Evolutionary conservation across 2,797 vertebrate genomes (phyloP), one percentile per base, ranked within the genome.

Genomic region (Melanotaenia pygmaea): DNA sequence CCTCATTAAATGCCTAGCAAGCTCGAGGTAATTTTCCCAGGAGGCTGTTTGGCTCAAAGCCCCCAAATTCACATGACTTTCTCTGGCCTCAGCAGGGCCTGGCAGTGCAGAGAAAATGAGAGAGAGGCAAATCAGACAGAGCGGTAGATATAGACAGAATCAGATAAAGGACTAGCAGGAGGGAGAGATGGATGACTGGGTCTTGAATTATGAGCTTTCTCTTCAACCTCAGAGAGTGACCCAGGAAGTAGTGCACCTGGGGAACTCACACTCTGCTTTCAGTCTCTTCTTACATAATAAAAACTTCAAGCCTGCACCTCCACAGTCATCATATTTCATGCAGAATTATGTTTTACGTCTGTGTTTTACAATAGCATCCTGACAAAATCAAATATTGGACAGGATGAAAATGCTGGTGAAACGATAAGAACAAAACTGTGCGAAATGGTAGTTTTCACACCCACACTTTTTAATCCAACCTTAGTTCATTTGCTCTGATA

Each of bases 1-100:
- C 80, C 79, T 90, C 86, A 90, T 88, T 92, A 88, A 90, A 91
- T 79, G 77, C 74, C 71, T 69, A 66, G 83, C 80, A 68, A 86
- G 89, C 77, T 86, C 3, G n/a, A 80, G 86, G 83, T 88, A 86
- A 92, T 91, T 85, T 85, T 76, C 74, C 81, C 65, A 50, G 77
- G 80, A 90, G 87, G 79, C 71, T 56, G 70, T 81, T 88, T 88
- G 85, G 86, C 86, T 82, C 60, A 0, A 70, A 82, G 80, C 85
- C 80, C 62, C 64, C 35, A 67, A 85, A 89, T 88, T 83, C 83
- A 81, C 87, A 85, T 40, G 72, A 73, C 67, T 70, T 78, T 85
- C 64, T 82, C 59, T 60, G 75, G 70, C 76, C 81, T 79, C 86
- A 60, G 87, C 77, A 72, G 64, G 63, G 59, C 72, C 77, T 82